A percentile compares a stretch with the other conserved stretches of the same genome.
Evolutionary conservation across 2,797 vertebrate genomes (phyloP).

Genomic region (Dromococcyx pavoninus): DNA sequence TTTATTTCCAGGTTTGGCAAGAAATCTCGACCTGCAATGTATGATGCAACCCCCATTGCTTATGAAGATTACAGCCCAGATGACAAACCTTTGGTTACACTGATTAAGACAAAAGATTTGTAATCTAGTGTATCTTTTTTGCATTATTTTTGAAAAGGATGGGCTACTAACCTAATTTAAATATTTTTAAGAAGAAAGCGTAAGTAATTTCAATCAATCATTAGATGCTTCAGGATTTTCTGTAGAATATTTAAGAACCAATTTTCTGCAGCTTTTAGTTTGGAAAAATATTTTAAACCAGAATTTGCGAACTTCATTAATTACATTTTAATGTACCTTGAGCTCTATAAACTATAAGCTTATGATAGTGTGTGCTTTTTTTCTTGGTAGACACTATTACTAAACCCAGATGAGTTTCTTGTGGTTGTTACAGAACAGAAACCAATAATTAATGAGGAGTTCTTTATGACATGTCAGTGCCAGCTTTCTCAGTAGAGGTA

Average conservation of each 20-base stretch:
- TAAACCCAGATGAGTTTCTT: slow-evolving; percentile 64
- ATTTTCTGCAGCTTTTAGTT: slow-evolving; percentile 84
- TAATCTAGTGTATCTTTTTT: slow-evolving; percentile 80
- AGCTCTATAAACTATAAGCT: slow-evolving; percentile 78
- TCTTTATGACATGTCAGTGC: slow-evolving; percentile 73
- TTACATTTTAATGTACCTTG: slow-evolving; percentile 73
- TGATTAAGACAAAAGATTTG: slow-evolving; percentile 99
- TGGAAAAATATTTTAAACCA: slow-evolving; percentile 77
- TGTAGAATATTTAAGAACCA: slow-evolving; percentile 79
- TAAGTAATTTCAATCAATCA: slow-evolving; percentile 78
- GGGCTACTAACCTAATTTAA: slow-evolving; percentile 78
- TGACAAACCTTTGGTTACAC: slow-evolving; percentile 97
- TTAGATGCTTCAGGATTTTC: slow-evolving; percentile 79
- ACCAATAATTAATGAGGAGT: slow-evolving; percentile 66
- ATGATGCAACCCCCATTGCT: slow-evolving; percentile 93
- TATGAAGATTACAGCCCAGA: slow-evolving; percentile 99
- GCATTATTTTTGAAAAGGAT: slow-evolving; percentile 82
- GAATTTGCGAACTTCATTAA: slow-evolving; percentile 74
- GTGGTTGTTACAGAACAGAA: slow-evolving; percentile 65
- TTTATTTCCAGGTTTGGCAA: slow-evolving; percentile 90
- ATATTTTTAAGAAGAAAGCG: slow-evolving; percentile 87
- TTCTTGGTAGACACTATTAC: slow-evolving; percentile 61
- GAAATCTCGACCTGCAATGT: slow-evolving; percentile 97
- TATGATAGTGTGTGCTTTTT: slow-evolving; percentile 78
- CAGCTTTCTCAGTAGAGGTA: slow-evolving; percentile 81